phyloP scores from a whole-genome alignment of 64 coral and sea anemone genomes.

The Montipora capricornis region DNA sequence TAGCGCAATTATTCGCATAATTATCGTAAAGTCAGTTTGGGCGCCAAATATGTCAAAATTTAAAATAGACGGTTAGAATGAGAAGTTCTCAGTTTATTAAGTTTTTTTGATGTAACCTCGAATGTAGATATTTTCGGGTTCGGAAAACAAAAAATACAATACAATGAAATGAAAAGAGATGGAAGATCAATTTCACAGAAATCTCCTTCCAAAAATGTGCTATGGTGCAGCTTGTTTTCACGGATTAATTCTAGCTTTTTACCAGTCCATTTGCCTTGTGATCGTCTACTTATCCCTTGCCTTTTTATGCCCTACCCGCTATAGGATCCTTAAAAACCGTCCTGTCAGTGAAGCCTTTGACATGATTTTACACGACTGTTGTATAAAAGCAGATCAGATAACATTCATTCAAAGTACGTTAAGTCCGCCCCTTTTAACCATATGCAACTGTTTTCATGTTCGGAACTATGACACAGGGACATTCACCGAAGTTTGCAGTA shows the following conservation, averaged over 20 bases:
- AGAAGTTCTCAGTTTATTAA: background rate
- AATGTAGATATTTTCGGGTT: background rate
- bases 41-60: background rate
- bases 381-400: no score
- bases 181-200: background rate
- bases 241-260: no score
- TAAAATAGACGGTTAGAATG: background rate
- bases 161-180: background rate
- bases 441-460: no score
- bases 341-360: no score
- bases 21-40: background rate
- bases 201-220: background rate
- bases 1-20: slow-evolving; percentile 13
- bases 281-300: background rate
- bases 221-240: background rate
- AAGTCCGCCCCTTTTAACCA: no score
- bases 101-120: background rate
- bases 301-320: no score
- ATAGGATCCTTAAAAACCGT: no score
- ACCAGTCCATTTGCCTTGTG: background rate
- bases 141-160: background rate
- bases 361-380: no score
- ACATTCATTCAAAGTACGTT: no score
- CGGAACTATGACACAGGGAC: no score
- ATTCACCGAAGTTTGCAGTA: no score